Conservation (phyloP, 2,797 vertebrate genomes). For the Takifugu rubripes region DNA sequence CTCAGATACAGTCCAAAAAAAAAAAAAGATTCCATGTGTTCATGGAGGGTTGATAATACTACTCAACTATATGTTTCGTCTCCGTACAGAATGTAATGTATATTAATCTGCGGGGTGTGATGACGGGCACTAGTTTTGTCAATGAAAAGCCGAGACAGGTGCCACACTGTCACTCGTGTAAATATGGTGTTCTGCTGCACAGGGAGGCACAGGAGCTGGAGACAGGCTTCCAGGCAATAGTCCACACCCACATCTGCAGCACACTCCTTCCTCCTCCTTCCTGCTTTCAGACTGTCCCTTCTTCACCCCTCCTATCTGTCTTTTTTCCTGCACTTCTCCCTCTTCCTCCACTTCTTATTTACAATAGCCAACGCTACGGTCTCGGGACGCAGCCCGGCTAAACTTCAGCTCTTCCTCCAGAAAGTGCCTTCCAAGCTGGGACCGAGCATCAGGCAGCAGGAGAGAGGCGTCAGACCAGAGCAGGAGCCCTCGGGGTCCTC, state of each 20-base stretch:
- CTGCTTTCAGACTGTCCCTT: constrained; percentile 22
- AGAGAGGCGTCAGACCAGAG: constrained; percentile 21
- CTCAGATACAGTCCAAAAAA: no score
- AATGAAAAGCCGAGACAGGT: no score
- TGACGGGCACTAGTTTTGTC: no score
- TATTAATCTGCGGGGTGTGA: no score
- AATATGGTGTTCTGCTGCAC: constrained; percentile 55
- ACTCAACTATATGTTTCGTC: no score
- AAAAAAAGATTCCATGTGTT: no score
- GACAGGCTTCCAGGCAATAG: constrained; percentile 6
- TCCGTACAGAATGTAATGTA: no score
- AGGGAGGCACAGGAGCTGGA: constrained; percentile 21
- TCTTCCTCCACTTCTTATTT: constrained; percentile 39
- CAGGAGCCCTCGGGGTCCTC: constrained; percentile 30
- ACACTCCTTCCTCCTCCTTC: constrained; percentile 47
- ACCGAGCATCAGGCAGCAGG: constrained; percentile 42
- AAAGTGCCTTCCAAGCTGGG: constrained; percentile 68
- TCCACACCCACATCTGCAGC: constrained; percentile 36
- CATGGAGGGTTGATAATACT: no score
- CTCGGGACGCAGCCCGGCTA: constrained; percentile 62
- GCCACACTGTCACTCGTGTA: no score
- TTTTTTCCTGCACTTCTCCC: constrained; percentile 33
- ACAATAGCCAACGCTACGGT: constrained; percentile 74
- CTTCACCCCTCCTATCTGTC: constrained; percentile 50
- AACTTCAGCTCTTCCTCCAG: constrained; percentile 70